A percentile compares a stretch with the other conserved stretches of the same genome.
These are phyloP conservation scores for Molossus molossus DNA, from an alignment of 2,797 vertebrate genomes.

Conservation along the genomic window DNA sequence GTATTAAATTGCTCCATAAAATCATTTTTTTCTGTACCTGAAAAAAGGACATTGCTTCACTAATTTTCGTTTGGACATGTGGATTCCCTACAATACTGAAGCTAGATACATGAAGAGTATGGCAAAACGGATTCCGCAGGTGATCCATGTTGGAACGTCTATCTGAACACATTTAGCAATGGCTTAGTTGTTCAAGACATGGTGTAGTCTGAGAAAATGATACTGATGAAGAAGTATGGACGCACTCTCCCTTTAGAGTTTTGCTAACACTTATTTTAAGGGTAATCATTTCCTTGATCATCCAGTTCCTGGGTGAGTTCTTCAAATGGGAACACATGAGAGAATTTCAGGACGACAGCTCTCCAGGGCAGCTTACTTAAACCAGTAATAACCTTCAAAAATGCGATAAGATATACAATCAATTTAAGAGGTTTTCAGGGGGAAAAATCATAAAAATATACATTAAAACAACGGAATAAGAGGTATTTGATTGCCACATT, in stretches of 20 bases:
- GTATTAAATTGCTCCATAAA: background rate
- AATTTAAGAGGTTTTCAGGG: constrained; percentile 82
- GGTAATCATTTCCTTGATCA: constrained; percentile 83
- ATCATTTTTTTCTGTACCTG: background rate
- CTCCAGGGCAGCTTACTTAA: constrained; percentile 85
- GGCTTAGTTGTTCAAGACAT: constrained; percentile 59
- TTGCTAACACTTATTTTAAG: constrained; percentile 78
- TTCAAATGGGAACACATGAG: constrained; percentile 80
- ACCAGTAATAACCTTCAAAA: constrained; percentile 84
- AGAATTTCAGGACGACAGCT: constrained; percentile 84
- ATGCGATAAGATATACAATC: constrained; percentile 83
- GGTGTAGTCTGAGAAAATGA: constrained; percentile 50
- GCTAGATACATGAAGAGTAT: background rate
- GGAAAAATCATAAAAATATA: constrained; percentile 75
- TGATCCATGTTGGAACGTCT: background rate
- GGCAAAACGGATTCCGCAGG: background rate
- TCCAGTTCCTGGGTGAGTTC: constrained; percentile 80
- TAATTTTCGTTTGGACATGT: background rate
- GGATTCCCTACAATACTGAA: background rate
- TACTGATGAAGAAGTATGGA: constrained; percentile 29
- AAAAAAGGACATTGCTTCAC: background rate
- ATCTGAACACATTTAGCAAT: constrained; percentile 30
- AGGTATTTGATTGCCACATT: constrained; percentile 77
- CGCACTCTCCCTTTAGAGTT: constrained; percentile 44
- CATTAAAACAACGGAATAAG: constrained; percentile 81